These are phyloP conservation scores for Rhodeus uyekii DNA, from an alignment of 2,797 vertebrate species.

Conservation along the genomic window DNA sequence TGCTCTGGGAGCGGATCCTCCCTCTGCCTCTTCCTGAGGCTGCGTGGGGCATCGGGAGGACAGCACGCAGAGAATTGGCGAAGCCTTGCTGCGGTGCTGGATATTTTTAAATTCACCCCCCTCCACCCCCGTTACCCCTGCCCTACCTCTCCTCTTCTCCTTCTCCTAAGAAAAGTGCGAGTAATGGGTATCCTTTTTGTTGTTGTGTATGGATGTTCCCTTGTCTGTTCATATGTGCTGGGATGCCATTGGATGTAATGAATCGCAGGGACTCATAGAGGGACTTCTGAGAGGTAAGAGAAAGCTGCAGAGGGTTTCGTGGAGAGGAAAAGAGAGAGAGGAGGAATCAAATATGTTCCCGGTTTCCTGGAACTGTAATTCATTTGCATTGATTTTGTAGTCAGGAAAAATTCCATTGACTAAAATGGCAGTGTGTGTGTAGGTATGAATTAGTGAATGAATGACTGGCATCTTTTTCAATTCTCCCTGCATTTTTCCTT, in stretches of 20 bases:
- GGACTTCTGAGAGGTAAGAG: constrained; percentile 75
- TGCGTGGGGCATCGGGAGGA: constrained; percentile 66
- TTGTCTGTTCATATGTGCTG: constrained; percentile 44
- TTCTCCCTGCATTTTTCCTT: not conserved
- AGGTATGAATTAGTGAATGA: constrained; percentile 29
- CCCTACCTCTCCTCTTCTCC: constrained; percentile 30
- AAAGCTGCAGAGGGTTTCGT: constrained; percentile 44
- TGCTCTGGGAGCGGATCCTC: constrained; percentile 62
- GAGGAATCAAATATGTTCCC: constrained; percentile 28
- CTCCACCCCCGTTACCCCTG: constrained; percentile 37
- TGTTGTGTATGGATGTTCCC: constrained; percentile 61
- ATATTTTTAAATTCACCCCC: constrained; percentile 75
- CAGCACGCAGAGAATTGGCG: constrained; percentile 67
- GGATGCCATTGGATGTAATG: constrained; percentile 69
- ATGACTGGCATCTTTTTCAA: constrained; percentile 6
- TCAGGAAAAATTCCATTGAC: not conserved
- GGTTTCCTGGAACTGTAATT: constrained; percentile 31
- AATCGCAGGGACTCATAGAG: constrained; percentile 72
- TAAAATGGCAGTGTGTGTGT: constrained; percentile 25
- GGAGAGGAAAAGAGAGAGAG: constrained; percentile 44
- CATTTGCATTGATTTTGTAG: not conserved
- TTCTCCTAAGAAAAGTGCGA: constrained; percentile 68
- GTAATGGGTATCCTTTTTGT: constrained; percentile 67
- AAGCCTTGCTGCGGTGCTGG: constrained; percentile 65
- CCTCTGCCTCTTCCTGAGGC: constrained; percentile 64